phyloP scores from a whole-genome alignment of 2,797 vertebrate genomes.

The Rhinophrynus dorsalis region DNA sequence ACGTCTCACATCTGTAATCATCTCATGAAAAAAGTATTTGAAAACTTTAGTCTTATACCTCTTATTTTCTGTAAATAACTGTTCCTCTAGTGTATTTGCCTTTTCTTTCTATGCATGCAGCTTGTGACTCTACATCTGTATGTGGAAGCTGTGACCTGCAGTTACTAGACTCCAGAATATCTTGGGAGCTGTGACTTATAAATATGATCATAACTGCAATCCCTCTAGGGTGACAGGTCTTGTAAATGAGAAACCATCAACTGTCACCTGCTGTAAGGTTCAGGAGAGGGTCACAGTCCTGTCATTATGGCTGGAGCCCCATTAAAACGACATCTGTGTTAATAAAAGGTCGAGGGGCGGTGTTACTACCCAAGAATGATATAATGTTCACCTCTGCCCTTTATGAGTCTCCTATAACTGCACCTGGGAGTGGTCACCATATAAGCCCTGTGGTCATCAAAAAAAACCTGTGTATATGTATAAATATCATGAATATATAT shows the following conservation, averaged over 20 bases:
- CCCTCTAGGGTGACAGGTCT: conserved; percentile 36
- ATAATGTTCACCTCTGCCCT: not conserved
- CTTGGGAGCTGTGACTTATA: conserved; percentile 15
- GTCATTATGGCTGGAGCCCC: conserved; percentile 4
- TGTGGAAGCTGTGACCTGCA: not conserved
- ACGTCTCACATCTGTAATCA: no score
- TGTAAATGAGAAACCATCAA: conserved; percentile 31
- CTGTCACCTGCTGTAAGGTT: conserved; percentile 34
- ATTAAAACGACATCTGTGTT: conserved; percentile 45
- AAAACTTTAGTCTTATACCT: no score
- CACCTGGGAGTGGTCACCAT: no score
- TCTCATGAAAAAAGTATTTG: no score
- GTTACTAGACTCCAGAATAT: not conserved
- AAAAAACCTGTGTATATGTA: no score
- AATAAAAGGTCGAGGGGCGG: conserved; percentile 10
- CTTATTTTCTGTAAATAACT: no score
- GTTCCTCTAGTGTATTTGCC: no score
- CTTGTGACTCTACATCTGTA: not conserved
- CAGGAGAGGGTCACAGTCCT: conserved; percentile 36
- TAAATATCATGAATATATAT: no score
- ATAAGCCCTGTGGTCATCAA: no score
- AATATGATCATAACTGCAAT: conserved; percentile 35
- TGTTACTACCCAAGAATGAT: conserved; percentile 5
- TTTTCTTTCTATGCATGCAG: no score
- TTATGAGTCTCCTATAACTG: no score